Base-by-base conservation (phyloP, 37 sponge, comb jelly and placozoan genomes). In the Bolinopsis microptera region DNA sequence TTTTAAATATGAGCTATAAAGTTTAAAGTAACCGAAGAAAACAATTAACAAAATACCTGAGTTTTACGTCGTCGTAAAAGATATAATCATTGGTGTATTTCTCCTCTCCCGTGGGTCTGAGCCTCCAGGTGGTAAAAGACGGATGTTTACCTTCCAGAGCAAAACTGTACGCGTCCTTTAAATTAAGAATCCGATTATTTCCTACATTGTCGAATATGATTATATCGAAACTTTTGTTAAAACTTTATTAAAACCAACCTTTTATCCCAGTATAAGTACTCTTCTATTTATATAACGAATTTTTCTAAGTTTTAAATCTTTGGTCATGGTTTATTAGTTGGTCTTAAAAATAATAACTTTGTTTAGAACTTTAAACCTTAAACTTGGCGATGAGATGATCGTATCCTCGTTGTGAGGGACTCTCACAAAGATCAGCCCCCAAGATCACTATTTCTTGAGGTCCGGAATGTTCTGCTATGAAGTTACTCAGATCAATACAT, bases 51-150 rank as follows among this genome's bases (percentile, higher is more conserved):
- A 13, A 48, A 13, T 86, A 86, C 90, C 90, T 86, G 61, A 86
- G 24, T 21, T 40, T 28, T 0, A n/a, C 9, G 61, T 86, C 90
- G 41, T 22, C n/a, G 48, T 34, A 86, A 27, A 86, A 27, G 0
- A 86, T 39, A 39, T 48, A 86, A 86, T 86, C 90, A 31, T 86
- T 86, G 61, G 61, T n/a, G 31, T 34, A 86, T 30, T 86, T 86
- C 90, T 86, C 90, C 48, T 86, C 90, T 9, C 90, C 90, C 90
- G 23, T 34, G 38, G 90, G 90, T 38, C 90, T 86, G n/a, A 39
- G 38, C 39, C 90, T 38, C 90, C 90, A 86, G 0, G 90, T 86
- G n/a, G 90, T 86, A 23, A 33, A 86, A 3, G 90, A 34, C 31
- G 35, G 40, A 31, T 35, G 34, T 86, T 86, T 86, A 39, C 90